phyloP scores from a whole-genome alignment of 2,888 invertebrate genomes.

The Tetrapedia diversipes region DNA sequence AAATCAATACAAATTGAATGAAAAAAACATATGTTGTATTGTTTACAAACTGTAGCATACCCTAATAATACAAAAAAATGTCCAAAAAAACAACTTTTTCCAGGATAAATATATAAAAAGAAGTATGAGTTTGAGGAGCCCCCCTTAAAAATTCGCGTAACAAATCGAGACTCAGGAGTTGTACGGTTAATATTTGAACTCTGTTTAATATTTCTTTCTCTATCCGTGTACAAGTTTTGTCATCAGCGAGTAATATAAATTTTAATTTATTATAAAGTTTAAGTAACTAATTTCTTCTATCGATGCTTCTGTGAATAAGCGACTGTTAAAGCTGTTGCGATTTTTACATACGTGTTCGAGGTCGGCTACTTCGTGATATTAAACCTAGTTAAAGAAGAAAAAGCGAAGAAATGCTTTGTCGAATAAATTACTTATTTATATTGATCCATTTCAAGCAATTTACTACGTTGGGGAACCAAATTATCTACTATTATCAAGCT shows the following conservation, averaged over 20 bases:
- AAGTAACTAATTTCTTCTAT: not conserved
- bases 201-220: not conserved
- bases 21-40: too few relatives aligned
- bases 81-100: too few relatives aligned
- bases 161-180: too few relatives aligned
- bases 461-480: not conserved
- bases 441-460: not conserved
- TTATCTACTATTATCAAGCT: not conserved
- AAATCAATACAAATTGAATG: too few relatives aligned
- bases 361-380: not conserved
- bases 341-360: not conserved
- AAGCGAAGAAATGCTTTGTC: not conserved
- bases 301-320: not conserved
- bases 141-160: too few relatives aligned
- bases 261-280: not conserved
- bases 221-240: not conserved
- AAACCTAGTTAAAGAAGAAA: not conserved
- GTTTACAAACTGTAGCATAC: too few relatives aligned
- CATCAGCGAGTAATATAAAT: not conserved
- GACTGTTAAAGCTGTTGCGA: not conserved
- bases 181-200: constrained; percentile 13
- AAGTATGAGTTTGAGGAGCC: too few relatives aligned
- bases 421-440: not conserved
- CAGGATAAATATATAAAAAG: too few relatives aligned
- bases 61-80: too few relatives aligned